Base-by-base conservation (phyloP, 30 jellyfish, hydroid and myxozoan species). In the Hydra vulgaris region DNA sequence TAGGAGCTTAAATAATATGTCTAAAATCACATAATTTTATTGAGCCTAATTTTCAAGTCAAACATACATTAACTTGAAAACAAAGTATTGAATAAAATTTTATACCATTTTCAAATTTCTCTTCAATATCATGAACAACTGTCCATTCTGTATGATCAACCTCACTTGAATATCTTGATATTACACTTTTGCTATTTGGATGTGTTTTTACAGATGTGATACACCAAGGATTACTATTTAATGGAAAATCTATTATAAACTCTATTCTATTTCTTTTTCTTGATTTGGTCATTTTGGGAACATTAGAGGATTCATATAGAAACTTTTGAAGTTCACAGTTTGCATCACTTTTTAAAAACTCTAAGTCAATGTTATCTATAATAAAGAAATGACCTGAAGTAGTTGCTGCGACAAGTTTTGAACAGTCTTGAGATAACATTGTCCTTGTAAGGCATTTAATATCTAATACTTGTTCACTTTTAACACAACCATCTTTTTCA, bases 111-210 rank as follows among this genome's bases (percentile, higher is more conserved):
- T 69, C 76, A 21, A 1, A 8, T 69, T 69, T 23, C 16, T 26
- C 72, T 75, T 40, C 61, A 40, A 53, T 75, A 53, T 75, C 83
- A 7, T 75, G 83, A 26, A 88, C 86, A 15, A 81, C 88, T 15
- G 96, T 70, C 83, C 88, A 74, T 72, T 92, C 98, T 1, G 72
- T 17, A 53, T 53, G 80, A 21, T 74, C 95, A 73, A 71, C 68
- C 21, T 66, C 70, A 76, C 66, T 85, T 22, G 94, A 61, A 73
- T 81, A 92, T 21, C 98, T 78, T 21, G 96, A 85, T 26, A 81
- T 80, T 66, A 87, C 85, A 55, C 88, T 79, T 90, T 95, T 83
- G 54, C 94, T 87, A 69, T 70, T 80, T 23, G 98, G 98, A 75
- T 92, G 98, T 0, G 88, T 88, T 66, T 83, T 91, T 25, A 86